phyloP scores from a whole-genome alignment of 2,113 vertebrate genomes.

The Cairina moschata region DNA sequence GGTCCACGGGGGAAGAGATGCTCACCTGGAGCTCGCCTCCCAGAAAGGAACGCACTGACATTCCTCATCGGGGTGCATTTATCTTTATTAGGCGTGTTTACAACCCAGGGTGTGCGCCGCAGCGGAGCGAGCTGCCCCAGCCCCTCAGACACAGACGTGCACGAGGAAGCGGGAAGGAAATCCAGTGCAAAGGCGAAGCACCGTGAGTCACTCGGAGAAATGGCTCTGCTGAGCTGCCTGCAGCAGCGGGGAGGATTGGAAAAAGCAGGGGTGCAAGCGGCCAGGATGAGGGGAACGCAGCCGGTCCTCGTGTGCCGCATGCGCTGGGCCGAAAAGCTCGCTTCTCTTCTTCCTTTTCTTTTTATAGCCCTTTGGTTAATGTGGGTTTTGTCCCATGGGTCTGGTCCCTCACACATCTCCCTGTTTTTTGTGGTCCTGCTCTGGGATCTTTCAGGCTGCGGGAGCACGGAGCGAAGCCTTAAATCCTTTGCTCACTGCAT shows the following conservation, averaged over 20 bases:
- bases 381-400: neutral
- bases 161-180: neutral
- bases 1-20: neutral
- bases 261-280: neutral
- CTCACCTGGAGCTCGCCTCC: neutral
- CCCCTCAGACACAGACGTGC: neutral
- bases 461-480: neutral
- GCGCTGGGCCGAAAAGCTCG: fast-evolving
- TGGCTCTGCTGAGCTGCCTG: neutral
- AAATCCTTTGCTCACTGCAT: neutral
- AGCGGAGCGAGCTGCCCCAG: neutral
- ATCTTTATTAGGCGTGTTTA: neutral
- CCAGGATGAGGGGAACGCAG: neutral
- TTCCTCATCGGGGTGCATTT: neutral
- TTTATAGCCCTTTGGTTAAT: neutral
- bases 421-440: neutral
- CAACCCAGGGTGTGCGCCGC: neutral
- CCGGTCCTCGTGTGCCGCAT: neutral
- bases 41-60: neutral
- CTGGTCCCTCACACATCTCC: neutral
- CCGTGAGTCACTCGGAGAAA: conserved; percentile 29
- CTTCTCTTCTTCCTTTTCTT: neutral
- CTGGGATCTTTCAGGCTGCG: neutral
- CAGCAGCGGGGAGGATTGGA: neutral
- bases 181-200: neutral